A percentile compares a stretch with the other conserved stretches of the same genome.
These are phyloP conservation scores for Phaonia tiefii DNA, from an alignment of 2,888 invertebrate species.

Conservation along the genomic window DNA sequence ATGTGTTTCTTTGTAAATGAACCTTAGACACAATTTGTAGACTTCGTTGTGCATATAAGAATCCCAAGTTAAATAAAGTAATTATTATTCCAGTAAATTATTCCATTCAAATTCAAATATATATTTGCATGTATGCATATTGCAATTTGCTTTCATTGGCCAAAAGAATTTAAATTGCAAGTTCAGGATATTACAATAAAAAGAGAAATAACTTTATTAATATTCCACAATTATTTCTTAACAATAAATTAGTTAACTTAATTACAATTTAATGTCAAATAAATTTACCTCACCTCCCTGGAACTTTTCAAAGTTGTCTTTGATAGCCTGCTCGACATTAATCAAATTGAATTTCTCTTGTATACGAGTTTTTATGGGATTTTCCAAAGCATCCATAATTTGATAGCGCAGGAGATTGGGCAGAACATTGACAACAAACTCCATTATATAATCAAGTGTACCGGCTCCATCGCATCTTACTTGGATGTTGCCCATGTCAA, in stretches of 20 bases:
- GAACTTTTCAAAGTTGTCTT: slow-evolving; percentile 85
- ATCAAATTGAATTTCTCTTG: slow-evolving; percentile 86
- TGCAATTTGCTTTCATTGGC: background rate
- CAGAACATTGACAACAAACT: slow-evolving; percentile 89
- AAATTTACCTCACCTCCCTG: slow-evolving; percentile 80
- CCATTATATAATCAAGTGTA: slow-evolving; percentile 91
- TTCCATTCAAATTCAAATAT: background rate
- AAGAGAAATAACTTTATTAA: background rate
- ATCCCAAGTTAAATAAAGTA: background rate
- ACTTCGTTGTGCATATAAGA: background rate
- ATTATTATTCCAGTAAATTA: background rate
- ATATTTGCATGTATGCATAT: background rate
- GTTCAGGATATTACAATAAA: background rate
- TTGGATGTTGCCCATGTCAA: slow-evolving; percentile 92
- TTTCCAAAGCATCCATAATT: slow-evolving; percentile 92
- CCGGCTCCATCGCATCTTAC: slow-evolving; percentile 92
- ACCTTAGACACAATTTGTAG: slow-evolving; percentile 69
- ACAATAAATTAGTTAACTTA: background rate
- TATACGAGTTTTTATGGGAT: slow-evolving; percentile 87
- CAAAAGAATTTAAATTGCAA: background rate
- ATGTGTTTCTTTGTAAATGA: slow-evolving; percentile 82
- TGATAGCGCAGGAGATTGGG: slow-evolving; percentile 93
- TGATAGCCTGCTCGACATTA: slow-evolving; percentile 88
- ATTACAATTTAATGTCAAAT: slow-evolving; percentile 75
- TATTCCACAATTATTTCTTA: background rate